Evolutionary conservation across 1,140 invertebrate species (phyloP).

Genomic region (Eriosoma lanigerum): DNA sequence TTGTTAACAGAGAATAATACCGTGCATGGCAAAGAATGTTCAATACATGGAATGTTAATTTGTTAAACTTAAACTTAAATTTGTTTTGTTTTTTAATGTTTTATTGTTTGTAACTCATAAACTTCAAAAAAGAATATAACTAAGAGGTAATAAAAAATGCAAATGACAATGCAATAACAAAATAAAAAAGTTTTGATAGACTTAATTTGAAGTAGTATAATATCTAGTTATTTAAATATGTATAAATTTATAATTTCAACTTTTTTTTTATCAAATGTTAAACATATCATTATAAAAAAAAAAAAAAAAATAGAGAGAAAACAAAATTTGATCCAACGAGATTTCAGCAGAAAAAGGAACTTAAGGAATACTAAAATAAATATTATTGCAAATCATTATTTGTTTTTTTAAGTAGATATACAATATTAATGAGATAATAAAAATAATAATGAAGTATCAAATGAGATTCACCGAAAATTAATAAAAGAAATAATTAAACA

Average conservation of each 20-base stretch:
- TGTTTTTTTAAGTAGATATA: not conserved
- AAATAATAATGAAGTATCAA: not conserved
- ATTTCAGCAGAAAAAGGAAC: slow-evolving; percentile 15
- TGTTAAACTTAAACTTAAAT: not conserved
- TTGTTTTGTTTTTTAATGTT: not conserved
- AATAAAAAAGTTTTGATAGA: not conserved
- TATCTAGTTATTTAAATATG: too few relatives aligned
- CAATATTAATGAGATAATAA: not conserved
- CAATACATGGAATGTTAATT: not conserved
- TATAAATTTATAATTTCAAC: too few relatives aligned
- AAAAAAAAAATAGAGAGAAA: not conserved
- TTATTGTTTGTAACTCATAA: not conserved
- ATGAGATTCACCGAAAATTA: not conserved
- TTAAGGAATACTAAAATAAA: slow-evolving; percentile 17
- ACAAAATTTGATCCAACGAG: not conserved
- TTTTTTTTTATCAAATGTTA: too few relatives aligned
- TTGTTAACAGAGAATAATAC: not conserved
- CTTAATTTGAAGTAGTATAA: not conserved
- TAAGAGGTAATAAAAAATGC: not conserved
- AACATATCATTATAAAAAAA: too few relatives aligned
- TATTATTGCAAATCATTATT: slow-evolving; percentile 7
- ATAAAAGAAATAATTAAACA: not conserved
- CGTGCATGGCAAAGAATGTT: not conserved
- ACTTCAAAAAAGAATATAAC: not conserved
- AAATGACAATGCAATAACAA: not conserved